Conservation (phyloP, 2,888 invertebrate species). For the Sinhomidia bicolor region DNA sequence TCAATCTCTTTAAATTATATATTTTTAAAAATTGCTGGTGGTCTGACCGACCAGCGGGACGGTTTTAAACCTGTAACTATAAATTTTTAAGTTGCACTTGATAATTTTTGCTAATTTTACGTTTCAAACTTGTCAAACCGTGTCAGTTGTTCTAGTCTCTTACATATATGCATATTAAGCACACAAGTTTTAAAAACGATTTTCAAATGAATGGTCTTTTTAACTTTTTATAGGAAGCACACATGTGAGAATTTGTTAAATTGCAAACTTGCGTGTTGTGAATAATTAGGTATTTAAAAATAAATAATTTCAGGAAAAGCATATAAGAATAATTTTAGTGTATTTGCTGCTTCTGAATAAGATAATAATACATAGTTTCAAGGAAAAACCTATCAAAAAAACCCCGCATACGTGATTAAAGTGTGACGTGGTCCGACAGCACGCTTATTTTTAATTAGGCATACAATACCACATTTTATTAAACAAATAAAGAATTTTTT, state of each 20-base stretch:
- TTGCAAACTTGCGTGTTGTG: slow-evolving; percentile 6
- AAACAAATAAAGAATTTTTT: not conserved
- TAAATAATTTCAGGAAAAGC: not conserved
- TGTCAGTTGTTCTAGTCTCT: not conserved
- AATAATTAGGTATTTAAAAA: too few relatives aligned
- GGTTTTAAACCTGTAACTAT: not conserved
- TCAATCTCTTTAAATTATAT: not conserved
- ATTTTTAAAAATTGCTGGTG: not conserved
- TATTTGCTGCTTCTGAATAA: not conserved
- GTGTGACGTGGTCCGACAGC: not conserved
- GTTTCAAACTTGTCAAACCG: slow-evolving; percentile 13
- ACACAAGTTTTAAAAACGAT: too few relatives aligned
- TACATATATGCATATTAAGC: too few relatives aligned
- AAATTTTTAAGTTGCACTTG: not conserved
- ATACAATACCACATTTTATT: not conserved
- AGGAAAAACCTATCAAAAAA: slow-evolving; percentile 24
- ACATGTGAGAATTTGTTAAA: not conserved
- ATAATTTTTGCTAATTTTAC: slow-evolving; percentile 26
- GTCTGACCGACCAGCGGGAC: not conserved
- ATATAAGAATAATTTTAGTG: not conserved
- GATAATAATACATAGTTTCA: not conserved
- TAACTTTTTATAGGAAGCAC: not conserved
- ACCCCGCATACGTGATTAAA: not conserved
- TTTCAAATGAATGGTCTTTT: too few relatives aligned
- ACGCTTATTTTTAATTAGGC: not conserved